Conservation (phyloP, 2,797 vertebrate species). For the Cephalopachus bancanus region DNA sequence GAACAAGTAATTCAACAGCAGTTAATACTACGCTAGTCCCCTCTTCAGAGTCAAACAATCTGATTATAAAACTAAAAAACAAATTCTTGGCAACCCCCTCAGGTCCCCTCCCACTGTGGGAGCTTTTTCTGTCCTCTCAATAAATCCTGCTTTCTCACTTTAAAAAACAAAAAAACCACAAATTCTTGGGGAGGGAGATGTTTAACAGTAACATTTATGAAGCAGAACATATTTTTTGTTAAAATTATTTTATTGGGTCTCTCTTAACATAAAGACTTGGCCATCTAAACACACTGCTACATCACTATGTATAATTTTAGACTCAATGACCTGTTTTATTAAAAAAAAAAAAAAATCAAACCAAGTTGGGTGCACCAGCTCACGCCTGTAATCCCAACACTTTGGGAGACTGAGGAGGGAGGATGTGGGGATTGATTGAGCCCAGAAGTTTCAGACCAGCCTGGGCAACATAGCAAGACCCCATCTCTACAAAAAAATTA, state of each 20-base stretch:
- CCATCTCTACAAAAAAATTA: no score
- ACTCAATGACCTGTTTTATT: slow-evolving; percentile 9
- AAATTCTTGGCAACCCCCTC: neutral
- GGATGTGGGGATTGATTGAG: no score
- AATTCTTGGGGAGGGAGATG: neutral
- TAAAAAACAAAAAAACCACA: no score
- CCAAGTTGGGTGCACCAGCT: no score
- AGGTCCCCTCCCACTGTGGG: no score
- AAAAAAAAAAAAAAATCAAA: neutral
- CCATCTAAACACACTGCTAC: neutral
- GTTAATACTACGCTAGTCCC: neutral
- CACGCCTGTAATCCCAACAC: no score
- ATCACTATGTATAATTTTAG: neutral
- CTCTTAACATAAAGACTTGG: neutral
- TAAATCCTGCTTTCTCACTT: no score
- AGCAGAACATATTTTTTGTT: neutral
- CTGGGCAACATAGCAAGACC: no score
- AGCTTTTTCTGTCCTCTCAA: no score
- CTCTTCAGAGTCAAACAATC: slow-evolving; percentile 13
- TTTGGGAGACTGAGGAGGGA: no score
- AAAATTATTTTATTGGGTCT: neutral
- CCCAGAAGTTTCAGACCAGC: no score
- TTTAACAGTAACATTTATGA: neutral
- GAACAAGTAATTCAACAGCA: slow-evolving; percentile 19
- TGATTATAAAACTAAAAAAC: slow-evolving; percentile 31